Conservation (phyloP, 2,888 invertebrate species). For the Eudasyphora cyanicolor region DNA sequence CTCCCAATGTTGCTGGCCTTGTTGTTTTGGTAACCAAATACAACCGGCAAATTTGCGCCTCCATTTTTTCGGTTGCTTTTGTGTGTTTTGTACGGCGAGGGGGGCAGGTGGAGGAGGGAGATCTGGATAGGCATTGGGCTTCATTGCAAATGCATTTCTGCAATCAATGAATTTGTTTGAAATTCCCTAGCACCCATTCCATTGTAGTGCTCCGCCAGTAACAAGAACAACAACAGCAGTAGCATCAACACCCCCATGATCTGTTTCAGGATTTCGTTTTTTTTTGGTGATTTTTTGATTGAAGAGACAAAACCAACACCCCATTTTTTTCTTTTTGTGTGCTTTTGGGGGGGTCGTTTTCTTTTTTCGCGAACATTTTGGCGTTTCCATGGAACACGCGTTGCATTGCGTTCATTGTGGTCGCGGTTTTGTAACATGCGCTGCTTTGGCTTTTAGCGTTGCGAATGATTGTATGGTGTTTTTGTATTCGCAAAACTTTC, state of each 20-base stretch:
- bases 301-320: neutral
- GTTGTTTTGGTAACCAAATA: conserved; percentile 59
- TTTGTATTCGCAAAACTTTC: conserved; percentile 2
- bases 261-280: neutral
- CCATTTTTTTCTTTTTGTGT: neutral
- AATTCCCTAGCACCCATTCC: neutral
- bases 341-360: conserved; percentile 4
- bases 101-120: neutral
- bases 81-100: neutral
- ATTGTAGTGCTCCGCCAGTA: neutral
- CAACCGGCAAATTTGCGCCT: conserved; percentile 11
- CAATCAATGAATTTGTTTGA: conserved; percentile 4
- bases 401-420: conserved; percentile 67
- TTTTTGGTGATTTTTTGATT: neutral
- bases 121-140: neutral
- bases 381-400: conserved; percentile 66
- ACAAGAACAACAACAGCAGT: neutral
- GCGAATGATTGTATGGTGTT: neutral
- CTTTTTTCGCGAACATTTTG: conserved; percentile 38
- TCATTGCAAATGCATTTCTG: conserved; percentile 1
- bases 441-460: neutral
- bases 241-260: neutral
- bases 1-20: conserved; percentile 43
- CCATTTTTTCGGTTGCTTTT: conserved; percentile 20
- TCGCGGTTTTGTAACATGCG: conserved; percentile 61